Base-by-base conservation (phyloP, 2,797 vertebrate species). In the Chaetophractus vellerosus region DNA sequence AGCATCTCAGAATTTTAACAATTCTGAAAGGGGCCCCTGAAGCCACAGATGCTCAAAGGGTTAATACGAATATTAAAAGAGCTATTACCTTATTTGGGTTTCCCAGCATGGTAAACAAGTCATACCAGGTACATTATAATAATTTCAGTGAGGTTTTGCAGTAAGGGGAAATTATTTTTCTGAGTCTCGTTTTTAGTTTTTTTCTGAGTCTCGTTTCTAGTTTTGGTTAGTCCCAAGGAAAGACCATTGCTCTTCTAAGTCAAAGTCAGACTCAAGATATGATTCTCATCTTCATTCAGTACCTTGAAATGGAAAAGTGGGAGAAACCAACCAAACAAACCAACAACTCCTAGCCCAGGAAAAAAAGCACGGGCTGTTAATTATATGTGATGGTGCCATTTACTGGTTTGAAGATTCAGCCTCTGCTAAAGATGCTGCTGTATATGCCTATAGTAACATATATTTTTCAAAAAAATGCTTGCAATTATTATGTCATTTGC, bases 301-400 rank as follows among this genome's bases (percentile, higher is more conserved):
- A 24, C 21, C 86, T 61, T 68, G 71, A 90, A 83, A 68, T 72
- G 55, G 79, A 88, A 80, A 14, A 21, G 71, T 83, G 59, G 36
- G 18, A 89, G 50, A 72, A 74, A 83, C 45, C 81, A 87, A 92
- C n/a, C 9, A 45, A 83, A 76, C 3, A 10, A 64, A 83, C 33
- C 9, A 92, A 31, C 19, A 52, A 95, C 48, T 9, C 7, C 33
- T 18, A 87, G 26, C 50, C 12, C 63, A 84, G 33, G 41, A 50
- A 69, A n/a, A n/a, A 71, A 23, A 23, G n/a, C 26, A 75, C 0
- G 19, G 41, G 50, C 36, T n/a, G 36, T 50, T n/a, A 76, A 61
- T 45, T 33, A 52, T 11, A 69, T 5, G 14, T 9, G 8, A 21
- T 0, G n/a, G 76, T 72, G 33, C 63, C 48, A 33, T 16, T 55